Evolutionary conservation across 92 coral and sea anemone species (phyloP).

Genomic region (Phymanthus crucifer): DNA sequence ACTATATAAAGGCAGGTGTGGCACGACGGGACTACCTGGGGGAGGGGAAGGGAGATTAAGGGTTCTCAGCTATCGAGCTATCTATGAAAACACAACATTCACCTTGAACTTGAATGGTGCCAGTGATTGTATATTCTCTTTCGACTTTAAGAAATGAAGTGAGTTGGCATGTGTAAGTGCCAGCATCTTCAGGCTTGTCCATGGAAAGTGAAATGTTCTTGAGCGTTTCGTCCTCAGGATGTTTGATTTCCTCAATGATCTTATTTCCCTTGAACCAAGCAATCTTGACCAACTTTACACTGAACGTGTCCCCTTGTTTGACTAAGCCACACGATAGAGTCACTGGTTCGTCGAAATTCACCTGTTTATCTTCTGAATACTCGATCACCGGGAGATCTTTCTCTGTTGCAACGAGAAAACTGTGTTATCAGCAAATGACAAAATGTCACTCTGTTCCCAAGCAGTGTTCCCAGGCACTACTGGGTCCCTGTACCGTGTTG

Average conservation of each 20-base stretch:
- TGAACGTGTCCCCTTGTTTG: background rate
- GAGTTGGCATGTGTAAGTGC: slow-evolving; percentile 22
- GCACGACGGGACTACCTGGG: no score
- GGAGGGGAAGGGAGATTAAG: no score
- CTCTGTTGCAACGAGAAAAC: slow-evolving; percentile 11
- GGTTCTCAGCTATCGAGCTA: no score
- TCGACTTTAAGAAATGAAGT: slow-evolving; percentile 1
- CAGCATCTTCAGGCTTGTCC: slow-evolving; percentile 16
- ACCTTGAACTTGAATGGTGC: slow-evolving; percentile 34
- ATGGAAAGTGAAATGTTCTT: slow-evolving; percentile 8
- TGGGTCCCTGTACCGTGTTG: no score
- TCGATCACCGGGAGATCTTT: slow-evolving; percentile 5
- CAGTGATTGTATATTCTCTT: slow-evolving; percentile 33
- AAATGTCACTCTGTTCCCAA: background rate
- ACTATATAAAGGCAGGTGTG: background rate
- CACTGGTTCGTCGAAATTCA: slow-evolving; percentile 12
- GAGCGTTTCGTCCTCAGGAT: slow-evolving; percentile 12
- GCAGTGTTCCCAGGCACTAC: background rate
- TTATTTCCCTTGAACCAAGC: slow-evolving; percentile 25
- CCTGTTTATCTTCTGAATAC: slow-evolving; percentile 1
- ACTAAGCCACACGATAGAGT: slow-evolving; percentile 19
- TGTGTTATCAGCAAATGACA: background rate
- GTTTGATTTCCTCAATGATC: background rate
- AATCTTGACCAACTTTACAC: slow-evolving; percentile 16
- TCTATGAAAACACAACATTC: background rate